Conservation (phyloP, 2,888 invertebrate genomes). For the Tachystola acroxantha region DNA sequence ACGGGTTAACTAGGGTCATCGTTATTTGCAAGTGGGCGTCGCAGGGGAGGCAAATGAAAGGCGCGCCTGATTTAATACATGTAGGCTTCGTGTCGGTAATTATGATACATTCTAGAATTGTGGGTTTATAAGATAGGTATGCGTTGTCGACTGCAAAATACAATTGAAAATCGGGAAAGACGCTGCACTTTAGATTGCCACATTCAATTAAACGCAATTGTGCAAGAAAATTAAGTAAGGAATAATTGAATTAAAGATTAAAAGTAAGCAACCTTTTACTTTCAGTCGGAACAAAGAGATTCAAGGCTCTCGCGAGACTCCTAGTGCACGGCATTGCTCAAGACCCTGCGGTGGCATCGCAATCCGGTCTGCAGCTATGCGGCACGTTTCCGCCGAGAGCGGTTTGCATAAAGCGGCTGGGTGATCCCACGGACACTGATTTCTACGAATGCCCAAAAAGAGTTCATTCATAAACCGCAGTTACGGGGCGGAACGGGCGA, state of each 20-base stretch:
- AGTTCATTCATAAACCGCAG: conserved; percentile 53
- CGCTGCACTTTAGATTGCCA: no score
- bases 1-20: no score
- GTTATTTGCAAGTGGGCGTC: no score
- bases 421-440: conserved; percentile 36
- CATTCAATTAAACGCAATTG: conserved; percentile 39
- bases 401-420: conserved; percentile 26
- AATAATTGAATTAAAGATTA: conserved; percentile 27
- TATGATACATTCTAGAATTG: no score
- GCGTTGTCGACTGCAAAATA: no score
- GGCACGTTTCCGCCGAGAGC: conserved; percentile 38
- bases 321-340: conserved; percentile 41
- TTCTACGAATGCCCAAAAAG: conserved; percentile 54
- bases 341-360: conserved; percentile 44
- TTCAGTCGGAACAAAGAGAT: conserved; percentile 46
- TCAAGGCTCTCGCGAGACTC: conserved; percentile 52
- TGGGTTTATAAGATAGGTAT: no score
- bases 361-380: conserved; percentile 31
- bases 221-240: conserved; percentile 28
- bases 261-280: conserved; percentile 40
- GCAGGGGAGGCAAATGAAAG: no score
- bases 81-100: no score
- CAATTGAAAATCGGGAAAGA: no score
- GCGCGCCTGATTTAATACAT: no score
- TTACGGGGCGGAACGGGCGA: conserved; percentile 42